Conservation (phyloP, 2,888 invertebrate genomes). For the Operophtera brumata region DNA sequence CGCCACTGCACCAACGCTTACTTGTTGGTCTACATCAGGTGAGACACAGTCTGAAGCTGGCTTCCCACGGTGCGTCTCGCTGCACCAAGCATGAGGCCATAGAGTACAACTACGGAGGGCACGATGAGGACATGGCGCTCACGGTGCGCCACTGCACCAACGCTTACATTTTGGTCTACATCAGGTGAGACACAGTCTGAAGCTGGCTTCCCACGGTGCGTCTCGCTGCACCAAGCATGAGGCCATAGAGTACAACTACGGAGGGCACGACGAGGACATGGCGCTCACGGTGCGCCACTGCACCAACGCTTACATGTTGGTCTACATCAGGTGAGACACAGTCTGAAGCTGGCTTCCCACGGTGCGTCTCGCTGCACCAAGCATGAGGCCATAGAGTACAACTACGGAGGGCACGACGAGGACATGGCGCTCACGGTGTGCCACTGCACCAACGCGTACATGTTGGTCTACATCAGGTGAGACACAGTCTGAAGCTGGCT, state of each 20-base stretch:
- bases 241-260: slow-evolving; percentile 98
- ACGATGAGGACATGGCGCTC: slow-evolving; percentile 94
- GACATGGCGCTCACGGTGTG: slow-evolving; percentile 94
- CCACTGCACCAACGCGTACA: slow-evolving; percentile 99
- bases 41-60: slow-evolving; percentile 23
- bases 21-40: slow-evolving; percentile 98
- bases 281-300: slow-evolving; percentile 95
- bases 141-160: slow-evolving; percentile 98
- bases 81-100: slow-evolving; percentile 98
- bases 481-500: slow-evolving; percentile 14
- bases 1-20: slow-evolving; percentile 99
- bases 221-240: slow-evolving; percentile 97
- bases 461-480: slow-evolving; percentile 96
- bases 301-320: slow-evolving; percentile 99
- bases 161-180: slow-evolving; percentile 99
- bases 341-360: no score
- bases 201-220: no score
- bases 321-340: slow-evolving; percentile 87
- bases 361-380: slow-evolving; percentile 98
- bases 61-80: slow-evolving; percentile 98
- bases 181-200: slow-evolving; percentile 70
- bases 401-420: slow-evolving; percentile 98
- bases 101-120: slow-evolving; percentile 98
- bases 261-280: slow-evolving; percentile 96
- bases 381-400: slow-evolving; percentile 97